A percentile compares a stretch with the other conserved stretches of the same genome.
Conservation (phyloP, 2,888 invertebrate genomes). For the Napeogenes sylphis region DNA sequence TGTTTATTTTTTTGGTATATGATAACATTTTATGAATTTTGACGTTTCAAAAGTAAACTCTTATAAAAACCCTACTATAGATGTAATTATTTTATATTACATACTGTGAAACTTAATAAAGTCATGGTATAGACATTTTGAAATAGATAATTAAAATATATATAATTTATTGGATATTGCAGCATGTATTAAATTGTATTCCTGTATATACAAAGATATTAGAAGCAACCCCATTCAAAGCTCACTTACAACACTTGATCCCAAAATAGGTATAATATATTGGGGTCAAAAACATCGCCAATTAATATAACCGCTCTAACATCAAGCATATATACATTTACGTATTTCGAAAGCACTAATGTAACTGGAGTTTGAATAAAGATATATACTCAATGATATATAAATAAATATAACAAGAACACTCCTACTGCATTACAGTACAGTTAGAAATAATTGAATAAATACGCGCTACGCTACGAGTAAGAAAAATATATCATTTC, state of each 20-base stretch:
- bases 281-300: constrained; percentile 18
- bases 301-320: constrained; percentile 33
- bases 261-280: constrained; percentile 57
- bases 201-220: constrained; percentile 11
- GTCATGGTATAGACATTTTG: no score
- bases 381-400: neutral
- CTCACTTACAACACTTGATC: constrained; percentile 54
- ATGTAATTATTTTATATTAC: no score
- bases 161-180: no score
- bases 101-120: no score
- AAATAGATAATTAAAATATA: no score
- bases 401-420: constrained; percentile 3
- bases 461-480: constrained; percentile 55
- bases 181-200: no score
- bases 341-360: constrained; percentile 41
- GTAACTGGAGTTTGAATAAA: constrained; percentile 40
- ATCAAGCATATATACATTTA: constrained; percentile 41
- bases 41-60: no score
- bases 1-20: no score
- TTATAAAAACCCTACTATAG: no score
- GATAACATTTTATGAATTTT: no score
- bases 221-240: constrained; percentile 20
- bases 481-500: constrained; percentile 73
- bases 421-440: constrained; percentile 2
- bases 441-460: neutral